phyloP scores from a whole-genome alignment of 53 echinoderm and acorn worm genomes.

The Temnopleurus reevesii region DNA sequence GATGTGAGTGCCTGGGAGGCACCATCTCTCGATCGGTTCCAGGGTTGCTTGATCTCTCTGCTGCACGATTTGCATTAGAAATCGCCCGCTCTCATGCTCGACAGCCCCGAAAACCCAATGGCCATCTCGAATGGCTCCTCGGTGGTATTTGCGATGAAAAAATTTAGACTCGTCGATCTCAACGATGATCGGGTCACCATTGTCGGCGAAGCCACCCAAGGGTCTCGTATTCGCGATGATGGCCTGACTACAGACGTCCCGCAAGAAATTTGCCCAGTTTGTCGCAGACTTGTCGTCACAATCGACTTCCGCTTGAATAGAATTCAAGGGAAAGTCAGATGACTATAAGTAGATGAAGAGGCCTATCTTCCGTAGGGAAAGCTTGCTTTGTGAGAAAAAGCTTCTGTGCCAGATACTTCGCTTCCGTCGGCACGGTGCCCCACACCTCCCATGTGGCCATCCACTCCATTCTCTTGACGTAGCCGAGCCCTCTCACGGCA shows the following conservation, averaged over 20 bases:
- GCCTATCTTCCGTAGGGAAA: no score
- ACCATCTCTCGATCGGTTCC: neutral
- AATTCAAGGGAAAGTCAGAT: no score
- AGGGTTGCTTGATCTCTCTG: neutral
- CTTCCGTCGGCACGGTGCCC: no score
- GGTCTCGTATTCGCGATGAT: no score
- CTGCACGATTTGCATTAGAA: neutral
- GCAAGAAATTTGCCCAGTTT: neutral
- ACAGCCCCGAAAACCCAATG: constrained; percentile 35
- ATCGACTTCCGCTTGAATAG: no score
- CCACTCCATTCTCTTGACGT: neutral
- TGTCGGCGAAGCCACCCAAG: no score
- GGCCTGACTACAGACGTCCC: no score
- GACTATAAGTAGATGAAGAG: no score
- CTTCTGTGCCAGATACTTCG: neutral
- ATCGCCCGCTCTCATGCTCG: neutral
- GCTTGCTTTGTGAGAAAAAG: neutral
- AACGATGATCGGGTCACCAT: neutral
- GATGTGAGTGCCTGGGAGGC: neutral
- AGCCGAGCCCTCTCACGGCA: no score
- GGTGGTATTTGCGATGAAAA: constrained; percentile 55
- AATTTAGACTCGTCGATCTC: constrained; percentile 30
- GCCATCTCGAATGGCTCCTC: constrained; percentile 6
- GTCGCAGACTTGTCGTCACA: neutral
- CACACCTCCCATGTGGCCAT: no score